Percentiles rank a stretch among this genome's conserved stretches.
These are phyloP conservation scores for Lathamus discolor DNA, from an alignment of 2,113 vertebrate species.

Conservation along the genomic window DNA sequence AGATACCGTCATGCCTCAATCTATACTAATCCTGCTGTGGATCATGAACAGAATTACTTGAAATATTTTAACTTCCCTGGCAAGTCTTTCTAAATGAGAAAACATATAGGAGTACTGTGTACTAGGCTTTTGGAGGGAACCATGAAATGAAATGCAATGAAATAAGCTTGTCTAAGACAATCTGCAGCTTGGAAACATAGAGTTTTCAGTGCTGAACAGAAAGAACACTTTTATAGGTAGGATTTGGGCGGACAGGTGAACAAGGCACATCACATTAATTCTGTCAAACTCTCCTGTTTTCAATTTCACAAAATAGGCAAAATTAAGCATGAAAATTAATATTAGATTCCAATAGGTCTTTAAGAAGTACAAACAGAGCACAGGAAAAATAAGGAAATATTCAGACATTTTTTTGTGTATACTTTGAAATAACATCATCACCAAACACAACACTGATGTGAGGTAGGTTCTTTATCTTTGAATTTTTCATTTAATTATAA, in stretches of 20 bases:
- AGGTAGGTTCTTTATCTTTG: not conserved
- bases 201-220: not conserved
- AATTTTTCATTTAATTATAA: not conserved
- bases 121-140: slow-evolving; percentile 17
- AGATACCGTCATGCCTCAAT: not conserved
- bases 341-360: not conserved
- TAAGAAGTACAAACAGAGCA: not conserved
- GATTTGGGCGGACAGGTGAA: slow-evolving; percentile 24
- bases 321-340: slow-evolving; percentile 10
- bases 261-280: not conserved
- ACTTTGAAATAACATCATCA: not conserved
- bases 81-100: slow-evolving; percentile 47
- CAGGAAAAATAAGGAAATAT: not conserved
- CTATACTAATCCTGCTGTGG: not conserved
- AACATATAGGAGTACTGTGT: not conserved
- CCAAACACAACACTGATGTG: not conserved
- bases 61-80: slow-evolving; percentile 37
- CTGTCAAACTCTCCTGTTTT: not conserved
- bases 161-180: slow-evolving; percentile 44
- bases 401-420: not conserved
- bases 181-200: slow-evolving; percentile 30
- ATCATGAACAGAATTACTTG: slow-evolving; percentile 43
- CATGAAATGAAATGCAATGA: slow-evolving; percentile 46
- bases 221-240: slow-evolving; percentile 38
- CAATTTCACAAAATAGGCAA: slow-evolving; percentile 5